phyloP scores from a whole-genome alignment of 2,797 vertebrate species.

The Choloepus didactylus region DNA sequence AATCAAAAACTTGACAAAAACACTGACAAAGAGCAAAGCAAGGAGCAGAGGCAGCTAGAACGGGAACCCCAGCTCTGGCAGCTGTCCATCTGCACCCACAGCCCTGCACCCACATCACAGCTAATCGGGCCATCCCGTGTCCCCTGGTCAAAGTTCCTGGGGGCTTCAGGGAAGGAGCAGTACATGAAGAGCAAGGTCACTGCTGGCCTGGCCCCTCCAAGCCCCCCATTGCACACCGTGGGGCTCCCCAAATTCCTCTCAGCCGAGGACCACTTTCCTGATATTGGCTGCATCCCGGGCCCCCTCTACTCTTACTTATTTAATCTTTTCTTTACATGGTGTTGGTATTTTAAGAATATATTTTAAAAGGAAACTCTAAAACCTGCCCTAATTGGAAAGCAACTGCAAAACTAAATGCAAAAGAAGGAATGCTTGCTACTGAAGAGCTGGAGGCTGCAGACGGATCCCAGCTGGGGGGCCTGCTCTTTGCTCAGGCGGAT shows the following conservation, averaged over 20 bases:
- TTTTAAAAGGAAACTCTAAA: constrained; percentile 29
- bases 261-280: neutral
- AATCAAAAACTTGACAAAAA: neutral
- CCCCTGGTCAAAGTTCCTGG: neutral
- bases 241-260: neutral
- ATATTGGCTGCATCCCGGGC: neutral
- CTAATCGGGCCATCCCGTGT: neutral
- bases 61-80: neutral
- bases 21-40: neutral
- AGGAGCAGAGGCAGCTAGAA: neutral
- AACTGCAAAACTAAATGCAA: neutral
- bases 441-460: fast-evolving
- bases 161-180: neutral
- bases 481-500: neutral
- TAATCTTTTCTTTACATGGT: neutral
- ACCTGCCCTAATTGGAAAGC: neutral
- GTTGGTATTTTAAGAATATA: neutral
- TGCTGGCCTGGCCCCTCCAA: neutral
- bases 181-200: neutral
- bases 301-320: neutral
- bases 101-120: fast-evolving
- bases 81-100: too few species aligned
- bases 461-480: neutral
- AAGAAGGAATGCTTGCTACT: neutral
- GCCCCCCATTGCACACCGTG: fast-evolving